Evolutionary conservation across 1,140 invertebrate species (phyloP), one percentile per base, ranked within the genome.

Genomic region (Drosophila pruinosa): DNA sequence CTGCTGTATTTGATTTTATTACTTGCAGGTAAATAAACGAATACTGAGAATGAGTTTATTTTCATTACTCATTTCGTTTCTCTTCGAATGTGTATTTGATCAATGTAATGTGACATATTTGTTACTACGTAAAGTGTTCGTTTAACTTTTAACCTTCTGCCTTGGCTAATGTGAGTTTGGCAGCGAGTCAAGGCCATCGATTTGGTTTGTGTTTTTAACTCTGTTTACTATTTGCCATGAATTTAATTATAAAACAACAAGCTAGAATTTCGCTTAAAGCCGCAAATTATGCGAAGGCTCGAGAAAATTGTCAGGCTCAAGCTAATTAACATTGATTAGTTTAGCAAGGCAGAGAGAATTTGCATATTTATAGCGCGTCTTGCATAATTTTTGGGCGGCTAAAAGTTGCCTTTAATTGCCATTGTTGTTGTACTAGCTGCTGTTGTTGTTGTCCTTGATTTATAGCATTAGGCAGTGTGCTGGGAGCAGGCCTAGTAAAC

Each of bases 281-380:
- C 7, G 31, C 28, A 48, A 56, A 54, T 62, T 69, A 64, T 73
- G 21, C 38, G 36, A 48, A 50, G 34, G 15, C 38, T 39, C 14
- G 22, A 34, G 26, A 58, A 65, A 41, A 63, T 72, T 72, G 72
- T 82, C 62, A 59, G 77, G 65, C 50, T 45, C 47, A 43, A 28
- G 53, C 65, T 75, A 86, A 86, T 85, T 85, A 81, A 75, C 81
- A 86, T 81, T 86, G 82, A 81, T 86, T 86, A 77, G 69, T 69
- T 72, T 41, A 41, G 41, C 48, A 31, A 14, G 68, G 59, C 43
- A 38, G n/a, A 19, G 4, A 67, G 68, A 80, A 69, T 85, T 85
- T 86, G 48, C 81, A 85, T 85, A 80, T 85, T 80, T 74, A 77
- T 85, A 70, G 81, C 76, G 47, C 59, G 64, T 45, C 68, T 76